These are phyloP conservation scores for Diorhabda sublineata DNA, from an alignment of 1,140 invertebrate genomes.

Conservation along the genomic window DNA sequence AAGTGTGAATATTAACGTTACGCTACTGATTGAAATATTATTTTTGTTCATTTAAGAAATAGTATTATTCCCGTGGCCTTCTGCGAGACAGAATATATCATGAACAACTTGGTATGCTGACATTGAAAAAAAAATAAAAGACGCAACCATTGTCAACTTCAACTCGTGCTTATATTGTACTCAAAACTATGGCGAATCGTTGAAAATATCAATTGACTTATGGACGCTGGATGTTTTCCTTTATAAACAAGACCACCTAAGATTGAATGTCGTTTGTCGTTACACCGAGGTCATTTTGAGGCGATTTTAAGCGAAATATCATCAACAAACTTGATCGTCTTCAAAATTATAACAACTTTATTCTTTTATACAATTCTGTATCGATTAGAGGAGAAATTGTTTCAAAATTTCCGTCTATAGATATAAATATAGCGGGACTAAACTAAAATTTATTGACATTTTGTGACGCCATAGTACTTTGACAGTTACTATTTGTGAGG, in stretches of 20 bases:
- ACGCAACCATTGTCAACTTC: constrained; percentile 16
- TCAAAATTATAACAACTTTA: too few species aligned
- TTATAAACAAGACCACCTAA: constrained; percentile 10
- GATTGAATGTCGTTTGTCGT: neutral
- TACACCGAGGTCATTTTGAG: neutral
- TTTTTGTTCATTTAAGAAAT: neutral
- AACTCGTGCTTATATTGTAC: constrained; percentile 9
- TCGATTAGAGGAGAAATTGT: too few species aligned
- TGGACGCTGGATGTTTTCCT: constrained; percentile 4
- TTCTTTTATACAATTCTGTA: too few species aligned
- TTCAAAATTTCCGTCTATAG: too few species aligned
- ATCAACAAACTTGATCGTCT: too few species aligned
- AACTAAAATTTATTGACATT: too few species aligned
- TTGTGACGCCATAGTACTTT: too few species aligned
- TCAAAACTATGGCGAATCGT: neutral
- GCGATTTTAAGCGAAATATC: too few species aligned
- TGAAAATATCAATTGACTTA: constrained; percentile 11
- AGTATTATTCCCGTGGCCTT: neutral
- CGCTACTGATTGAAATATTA: neutral
- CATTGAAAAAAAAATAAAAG: constrained; percentile 14
- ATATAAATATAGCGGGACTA: too few species aligned
- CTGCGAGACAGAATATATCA: constrained; percentile 8
- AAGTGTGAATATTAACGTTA: too few species aligned
- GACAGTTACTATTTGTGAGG: too few species aligned
- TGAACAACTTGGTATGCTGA: constrained; percentile 8